Percentiles rank a stretch among this genome's conserved stretches.
phyloP scores from a whole-genome alignment of 1,140 invertebrate genomes.

The Hydropsyche tenuis region DNA sequence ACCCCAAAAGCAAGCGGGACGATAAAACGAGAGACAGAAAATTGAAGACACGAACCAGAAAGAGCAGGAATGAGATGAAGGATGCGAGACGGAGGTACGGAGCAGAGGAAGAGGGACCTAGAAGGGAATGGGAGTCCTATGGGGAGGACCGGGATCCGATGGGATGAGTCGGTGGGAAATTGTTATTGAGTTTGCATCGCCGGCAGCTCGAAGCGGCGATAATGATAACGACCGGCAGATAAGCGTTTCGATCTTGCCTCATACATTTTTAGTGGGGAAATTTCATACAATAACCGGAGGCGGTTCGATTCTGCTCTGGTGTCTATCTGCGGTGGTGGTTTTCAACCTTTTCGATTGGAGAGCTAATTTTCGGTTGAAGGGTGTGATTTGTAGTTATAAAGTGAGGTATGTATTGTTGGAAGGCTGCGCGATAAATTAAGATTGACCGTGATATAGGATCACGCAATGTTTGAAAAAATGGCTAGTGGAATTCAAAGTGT shows the following conservation, averaged over 20 bases:
- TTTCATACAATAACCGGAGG: slow-evolving; percentile 5
- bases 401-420: too few species aligned
- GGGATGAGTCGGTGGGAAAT: slow-evolving; percentile 24
- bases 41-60: too few species aligned
- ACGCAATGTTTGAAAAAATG: too few species aligned
- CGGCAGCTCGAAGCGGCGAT: slow-evolving; percentile 35
- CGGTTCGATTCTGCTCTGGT: neutral
- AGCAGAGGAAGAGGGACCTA: neutral
- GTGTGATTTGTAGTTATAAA: too few species aligned
- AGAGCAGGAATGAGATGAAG: neutral
- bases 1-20: neutral
- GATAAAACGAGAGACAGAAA: neutral
- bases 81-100: neutral
- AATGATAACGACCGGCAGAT: slow-evolving; percentile 46
- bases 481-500: too few species aligned
- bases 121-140: too few species aligned
- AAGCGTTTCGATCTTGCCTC: slow-evolving; percentile 38
- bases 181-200: slow-evolving; percentile 45
- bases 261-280: slow-evolving; percentile 24
- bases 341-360: too few species aligned
- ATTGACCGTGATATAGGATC: too few species aligned
- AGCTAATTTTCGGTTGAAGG: too few species aligned
- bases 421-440: too few species aligned
- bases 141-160: neutral
- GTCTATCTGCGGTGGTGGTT: too few species aligned